A percentile compares a stretch with the other conserved stretches of the same genome.
Conservation (phyloP, 2,888 invertebrate genomes). For the Tenthredo scrophulariae region DNA sequence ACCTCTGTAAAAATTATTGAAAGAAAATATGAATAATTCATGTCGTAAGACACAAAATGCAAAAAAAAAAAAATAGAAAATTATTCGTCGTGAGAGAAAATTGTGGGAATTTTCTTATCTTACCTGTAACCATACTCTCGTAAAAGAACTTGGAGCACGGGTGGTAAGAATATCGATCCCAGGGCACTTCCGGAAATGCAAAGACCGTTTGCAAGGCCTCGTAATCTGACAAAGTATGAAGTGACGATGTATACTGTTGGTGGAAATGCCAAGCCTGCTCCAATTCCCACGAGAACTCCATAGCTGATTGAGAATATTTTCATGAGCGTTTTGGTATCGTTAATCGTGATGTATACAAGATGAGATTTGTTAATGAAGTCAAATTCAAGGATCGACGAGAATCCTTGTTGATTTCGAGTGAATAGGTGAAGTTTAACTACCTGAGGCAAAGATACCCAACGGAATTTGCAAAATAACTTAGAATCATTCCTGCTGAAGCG, state of each 20-base stretch:
- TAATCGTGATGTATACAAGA: not conserved
- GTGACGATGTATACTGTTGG: constrained; percentile 95
- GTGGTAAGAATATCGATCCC: constrained; percentile 92
- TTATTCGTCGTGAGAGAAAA: not conserved
- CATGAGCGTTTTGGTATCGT: not conserved
- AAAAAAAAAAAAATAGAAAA: not conserved
- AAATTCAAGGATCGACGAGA: not conserved
- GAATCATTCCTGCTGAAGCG: constrained; percentile 91
- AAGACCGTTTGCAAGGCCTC: constrained; percentile 92
- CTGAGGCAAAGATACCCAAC: constrained; percentile 89
- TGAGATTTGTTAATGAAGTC: not conserved
- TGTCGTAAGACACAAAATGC: constrained; percentile 38
- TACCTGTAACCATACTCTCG: constrained; percentile 89
- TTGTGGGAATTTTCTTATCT: constrained; percentile 57
- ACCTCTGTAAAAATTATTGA: constrained; percentile 81
- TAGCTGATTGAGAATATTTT: constrained; percentile 81
- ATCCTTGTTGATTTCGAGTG: not conserved
- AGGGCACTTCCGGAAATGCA: constrained; percentile 94
- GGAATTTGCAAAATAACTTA: constrained; percentile 90
- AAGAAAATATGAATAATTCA: constrained; percentile 58
- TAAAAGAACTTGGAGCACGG: constrained; percentile 85
- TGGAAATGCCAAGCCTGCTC: constrained; percentile 92
- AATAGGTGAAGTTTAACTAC: constrained; percentile 75
- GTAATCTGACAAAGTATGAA: constrained; percentile 88
- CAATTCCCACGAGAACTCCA: constrained; percentile 90